Evolutionary conservation across 2,113 vertebrate species (phyloP).

Genomic region (Eulemur macaco): DNA sequence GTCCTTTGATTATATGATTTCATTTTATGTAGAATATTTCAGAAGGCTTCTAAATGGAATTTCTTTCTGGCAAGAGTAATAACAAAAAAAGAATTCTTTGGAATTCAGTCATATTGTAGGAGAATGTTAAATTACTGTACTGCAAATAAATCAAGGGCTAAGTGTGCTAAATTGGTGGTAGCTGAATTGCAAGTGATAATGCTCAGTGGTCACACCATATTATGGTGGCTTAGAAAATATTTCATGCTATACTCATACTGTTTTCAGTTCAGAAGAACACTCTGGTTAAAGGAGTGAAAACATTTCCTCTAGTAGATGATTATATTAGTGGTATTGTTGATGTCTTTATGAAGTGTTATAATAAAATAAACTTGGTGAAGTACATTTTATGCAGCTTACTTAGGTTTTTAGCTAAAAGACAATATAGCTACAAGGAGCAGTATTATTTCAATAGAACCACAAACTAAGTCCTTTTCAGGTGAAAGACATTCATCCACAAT

Average conservation of each 20-base stretch:
- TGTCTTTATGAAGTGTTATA: slow-evolving; percentile 9
- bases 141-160: not conserved
- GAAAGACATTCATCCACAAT: not conserved
- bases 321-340: not conserved
- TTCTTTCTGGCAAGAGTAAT: slow-evolving; percentile 12
- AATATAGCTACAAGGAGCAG: not conserved
- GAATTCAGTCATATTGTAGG: slow-evolving; percentile 19
- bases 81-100: not conserved
- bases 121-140: slow-evolving; percentile 6
- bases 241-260: not conserved
- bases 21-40: slow-evolving; percentile 34
- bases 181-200: slow-evolving; percentile 17
- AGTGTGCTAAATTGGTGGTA: not conserved
- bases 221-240: slow-evolving; percentile 4
- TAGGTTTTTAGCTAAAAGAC: slow-evolving; percentile 1
- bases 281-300: not conserved
- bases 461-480: not conserved
- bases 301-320: not conserved
- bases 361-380: not conserved
- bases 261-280: slow-evolving; percentile 11
- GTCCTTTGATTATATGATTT: slow-evolving; percentile 20
- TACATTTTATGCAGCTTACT: not conserved
- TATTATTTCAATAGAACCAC: not conserved
- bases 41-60: slow-evolving; percentile 35
- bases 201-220: not conserved